phyloP scores from a whole-genome alignment of 2,888 invertebrate species.

The Spilosoma lubricipeda region DNA sequence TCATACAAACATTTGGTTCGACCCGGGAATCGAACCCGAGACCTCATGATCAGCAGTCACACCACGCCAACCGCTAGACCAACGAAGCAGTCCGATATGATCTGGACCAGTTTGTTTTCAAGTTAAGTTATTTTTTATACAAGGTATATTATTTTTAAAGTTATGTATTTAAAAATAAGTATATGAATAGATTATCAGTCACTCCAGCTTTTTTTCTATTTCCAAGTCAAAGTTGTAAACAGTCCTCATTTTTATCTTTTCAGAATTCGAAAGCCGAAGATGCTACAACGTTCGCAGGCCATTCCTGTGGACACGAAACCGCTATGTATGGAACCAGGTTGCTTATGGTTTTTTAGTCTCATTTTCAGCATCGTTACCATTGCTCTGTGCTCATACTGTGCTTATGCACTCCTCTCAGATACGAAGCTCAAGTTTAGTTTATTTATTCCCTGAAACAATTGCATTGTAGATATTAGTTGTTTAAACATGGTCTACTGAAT shows the following conservation, averaged over 20 bases:
- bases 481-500: not conserved
- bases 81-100: too few relatives aligned
- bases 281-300: not conserved
- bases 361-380: slow-evolving; percentile 65
- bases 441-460: slow-evolving; percentile 60
- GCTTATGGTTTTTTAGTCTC: slow-evolving; percentile 72
- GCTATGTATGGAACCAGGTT: slow-evolving; percentile 68
- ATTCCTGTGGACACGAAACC: slow-evolving; percentile 56
- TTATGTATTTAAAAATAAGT: too few relatives aligned
- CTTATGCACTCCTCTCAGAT: slow-evolving; percentile 67
- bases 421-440: slow-evolving; percentile 76
- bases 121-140: too few relatives aligned
- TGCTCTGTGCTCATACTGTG: slow-evolving; percentile 72
- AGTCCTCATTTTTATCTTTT: not conserved
- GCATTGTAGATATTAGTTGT: too few relatives aligned
- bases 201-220: too few relatives aligned
- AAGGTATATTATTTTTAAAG: too few relatives aligned
- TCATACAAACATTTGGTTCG: too few relatives aligned
- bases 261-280: slow-evolving; percentile 5
- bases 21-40: too few relatives aligned
- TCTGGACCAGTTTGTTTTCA: too few relatives aligned
- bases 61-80: too few relatives aligned
- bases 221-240: not conserved
- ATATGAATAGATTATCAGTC: too few relatives aligned
- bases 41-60: too few relatives aligned